Evolutionary conservation across 2,113 vertebrate species (phyloP).

Genomic region (Ailurus styani): DNA sequence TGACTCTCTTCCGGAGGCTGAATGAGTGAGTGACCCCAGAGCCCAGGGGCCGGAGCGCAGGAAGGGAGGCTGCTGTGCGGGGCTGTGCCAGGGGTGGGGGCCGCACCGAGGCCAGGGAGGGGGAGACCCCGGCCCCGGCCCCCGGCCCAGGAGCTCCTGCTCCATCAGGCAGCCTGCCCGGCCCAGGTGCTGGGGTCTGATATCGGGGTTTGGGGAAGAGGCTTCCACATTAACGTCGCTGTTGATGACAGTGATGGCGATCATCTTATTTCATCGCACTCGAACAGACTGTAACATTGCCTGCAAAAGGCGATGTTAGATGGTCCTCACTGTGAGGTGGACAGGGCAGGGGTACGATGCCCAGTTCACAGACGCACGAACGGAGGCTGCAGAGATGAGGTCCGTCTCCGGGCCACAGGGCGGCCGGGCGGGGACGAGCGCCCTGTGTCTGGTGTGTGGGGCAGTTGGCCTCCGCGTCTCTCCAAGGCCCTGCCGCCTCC

Average conservation of each 20-base stretch:
- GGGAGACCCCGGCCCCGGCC: neutral
- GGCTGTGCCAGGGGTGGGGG: fast-evolving
- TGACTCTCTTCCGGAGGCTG: conserved; percentile 70
- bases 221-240: fast-evolving
- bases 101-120: neutral
- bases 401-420: fast-evolving
- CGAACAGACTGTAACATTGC: neutral
- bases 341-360: neutral
- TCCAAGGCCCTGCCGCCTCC: neutral
- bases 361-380: neutral
- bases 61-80: fast-evolving
- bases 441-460: too few relatives aligned
- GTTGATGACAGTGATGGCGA: neutral
- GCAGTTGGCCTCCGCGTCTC: fast-evolving
- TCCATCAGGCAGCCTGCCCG: fast-evolving
- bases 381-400: too few relatives aligned
- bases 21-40: conserved; percentile 61
- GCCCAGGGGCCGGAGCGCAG: fast-evolving
- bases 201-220: fast-evolving
- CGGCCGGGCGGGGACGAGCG: fast-evolving
- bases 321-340: neutral
- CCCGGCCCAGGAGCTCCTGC: neutral
- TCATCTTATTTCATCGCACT: neutral
- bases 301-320: fast-evolving
- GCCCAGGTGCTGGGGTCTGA: neutral